phyloP scores from a whole-genome alignment of 2,113 vertebrate species.

The Ardeotis arabs region DNA sequence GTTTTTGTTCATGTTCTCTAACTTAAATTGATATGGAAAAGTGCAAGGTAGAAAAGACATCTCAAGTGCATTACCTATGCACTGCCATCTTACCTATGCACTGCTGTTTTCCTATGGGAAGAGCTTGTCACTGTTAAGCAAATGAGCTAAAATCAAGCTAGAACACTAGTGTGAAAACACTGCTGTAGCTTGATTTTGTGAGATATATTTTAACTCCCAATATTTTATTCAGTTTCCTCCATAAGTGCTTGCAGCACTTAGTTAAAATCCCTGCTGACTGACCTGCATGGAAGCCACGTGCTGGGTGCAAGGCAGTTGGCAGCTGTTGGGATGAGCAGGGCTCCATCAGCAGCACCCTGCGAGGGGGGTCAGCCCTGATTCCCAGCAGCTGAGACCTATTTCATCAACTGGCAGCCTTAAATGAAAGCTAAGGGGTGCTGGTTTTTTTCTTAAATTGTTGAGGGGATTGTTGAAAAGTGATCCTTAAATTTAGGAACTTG shows the following conservation, averaged over 20 bases:
- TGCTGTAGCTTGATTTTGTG: neutral
- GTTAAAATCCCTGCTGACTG: accelerated
- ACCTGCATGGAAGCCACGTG: accelerated
- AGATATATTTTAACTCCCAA: neutral
- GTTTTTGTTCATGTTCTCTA: neutral
- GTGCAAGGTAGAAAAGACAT: neutral
- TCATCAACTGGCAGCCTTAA: neutral
- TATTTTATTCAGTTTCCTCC: neutral
- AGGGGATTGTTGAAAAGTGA: neutral
- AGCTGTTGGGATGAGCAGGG: neutral
- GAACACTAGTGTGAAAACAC: neutral
- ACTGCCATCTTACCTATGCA: neutral
- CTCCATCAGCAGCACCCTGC: neutral
- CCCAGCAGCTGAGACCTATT: neutral
- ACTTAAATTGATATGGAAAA: neutral
- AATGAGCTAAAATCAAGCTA: accelerated
- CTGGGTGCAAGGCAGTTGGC: accelerated
- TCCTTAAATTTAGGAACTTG: neutral
- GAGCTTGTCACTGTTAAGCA: neutral
- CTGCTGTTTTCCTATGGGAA: neutral
- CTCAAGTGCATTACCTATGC: neutral
- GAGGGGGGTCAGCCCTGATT: accelerated
- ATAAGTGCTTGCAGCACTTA: neutral
- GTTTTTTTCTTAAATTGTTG: neutral
- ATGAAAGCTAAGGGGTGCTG: neutral